Percentiles rank a stretch among this genome's conserved stretches.
phyloP scores from a whole-genome alignment of 2,797 vertebrate genomes.

The Yasuhikotakia modesta region DNA sequence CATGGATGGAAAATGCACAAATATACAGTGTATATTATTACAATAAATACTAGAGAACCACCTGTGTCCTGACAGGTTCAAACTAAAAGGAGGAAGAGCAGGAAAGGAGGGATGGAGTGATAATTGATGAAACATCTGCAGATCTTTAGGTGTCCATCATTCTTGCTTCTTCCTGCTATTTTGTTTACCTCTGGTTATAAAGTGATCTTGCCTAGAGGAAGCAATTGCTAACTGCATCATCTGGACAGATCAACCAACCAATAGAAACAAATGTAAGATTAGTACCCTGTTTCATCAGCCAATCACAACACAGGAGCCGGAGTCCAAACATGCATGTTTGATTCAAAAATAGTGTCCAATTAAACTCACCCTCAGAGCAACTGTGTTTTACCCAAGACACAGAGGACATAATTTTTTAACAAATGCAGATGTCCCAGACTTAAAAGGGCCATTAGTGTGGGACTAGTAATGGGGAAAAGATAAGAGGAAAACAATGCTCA shows the following conservation, averaged over 20 bases:
- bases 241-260: not conserved
- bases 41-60: not conserved
- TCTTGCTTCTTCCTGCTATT: slow-evolving; percentile 64
- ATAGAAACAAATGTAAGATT: not conserved
- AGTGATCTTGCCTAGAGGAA: not conserved
- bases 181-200: slow-evolving; percentile 55
- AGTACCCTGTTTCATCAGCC: not conserved
- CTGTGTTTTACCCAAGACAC: slow-evolving; percentile 71
- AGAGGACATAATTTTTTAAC: slow-evolving; percentile 66
- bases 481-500: slow-evolving; percentile 38
- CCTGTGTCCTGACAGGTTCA: not conserved
- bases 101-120: slow-evolving; percentile 44
- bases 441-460: slow-evolving; percentile 79
- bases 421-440: slow-evolving; percentile 78
- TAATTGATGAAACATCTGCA: slow-evolving; percentile 81
- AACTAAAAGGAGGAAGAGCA: not conserved
- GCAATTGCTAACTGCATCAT: not conserved
- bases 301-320: not conserved
- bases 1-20: too few species aligned
- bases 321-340: not conserved
- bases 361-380: slow-evolving; percentile 62
- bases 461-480: slow-evolving; percentile 75
- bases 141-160: slow-evolving; percentile 75
- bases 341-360: slow-evolving; percentile 8
- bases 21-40: too few species aligned